Evolutionary conservation across 2,113 vertebrate species (phyloP), one percentile per base, ranked within the genome.

Genomic region (Rana temporaria): DNA sequence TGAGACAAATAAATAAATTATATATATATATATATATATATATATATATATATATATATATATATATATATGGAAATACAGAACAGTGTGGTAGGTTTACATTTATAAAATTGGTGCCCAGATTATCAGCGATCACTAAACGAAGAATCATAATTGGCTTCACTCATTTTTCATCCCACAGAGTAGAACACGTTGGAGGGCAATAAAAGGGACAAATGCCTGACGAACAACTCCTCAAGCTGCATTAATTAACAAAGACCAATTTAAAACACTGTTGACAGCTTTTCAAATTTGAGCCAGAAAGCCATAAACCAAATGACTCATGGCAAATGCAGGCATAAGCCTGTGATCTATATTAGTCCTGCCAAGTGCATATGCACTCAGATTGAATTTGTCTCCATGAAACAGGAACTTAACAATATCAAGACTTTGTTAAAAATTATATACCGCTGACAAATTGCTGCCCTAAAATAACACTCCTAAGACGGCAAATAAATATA

Each of bases 251-350:
- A 55, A 38, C 4, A 20, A 38, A 66, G 15, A 22, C 24, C 72
- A 66, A 74, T 57, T 74, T 56, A 82, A 63, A n/a, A 57, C 32
- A 74, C 26, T 18, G 26, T 19, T 74, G 79, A 65, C 79, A 74
- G 42, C 70, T 73, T 63, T 53, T 63, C 19, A 73, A 55, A 73
- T 56, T 64, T 14, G 26, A 73, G 69, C 69, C 79, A 38, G 42
- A 82, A 82, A 73, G 22, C 24, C 70, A 66, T 82, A 82, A 82
- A 74, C 57, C 48, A 74, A 82, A 74, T 74, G 79, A 82, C 68
- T 81, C 68, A 72, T 56, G 34, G 56, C 38, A 81, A 65, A 81
- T 72, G 20, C 68, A 73, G 59, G 57, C 60, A 55, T 66, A 65
- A n/a, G 67, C 78, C 64, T 64, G 79, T 65, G 20, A 66, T 74